Conservation (phyloP, 2,797 vertebrate species). For the Megaceryle alcyon region DNA sequence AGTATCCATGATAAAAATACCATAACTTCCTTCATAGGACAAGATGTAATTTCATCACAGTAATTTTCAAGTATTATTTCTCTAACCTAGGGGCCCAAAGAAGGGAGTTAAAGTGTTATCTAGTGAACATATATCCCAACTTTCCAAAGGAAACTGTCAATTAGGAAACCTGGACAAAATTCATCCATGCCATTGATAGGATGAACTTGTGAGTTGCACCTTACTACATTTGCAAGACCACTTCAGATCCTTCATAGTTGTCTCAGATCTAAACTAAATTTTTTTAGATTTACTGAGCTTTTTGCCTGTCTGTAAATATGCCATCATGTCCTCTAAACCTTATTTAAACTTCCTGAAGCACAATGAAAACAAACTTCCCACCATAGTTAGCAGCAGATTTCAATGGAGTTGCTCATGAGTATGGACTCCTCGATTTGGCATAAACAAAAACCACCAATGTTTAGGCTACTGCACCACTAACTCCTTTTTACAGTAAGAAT, state of each 20-base stretch:
- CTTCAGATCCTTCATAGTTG: neutral
- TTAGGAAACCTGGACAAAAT: neutral
- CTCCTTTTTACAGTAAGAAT: slow-evolving; percentile 2
- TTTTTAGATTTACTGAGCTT: neutral
- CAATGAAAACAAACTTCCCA: slow-evolving; percentile 6
- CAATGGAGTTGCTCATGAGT: neutral
- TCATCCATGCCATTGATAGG: neutral
- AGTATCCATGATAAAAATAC: neutral
- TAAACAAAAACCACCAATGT: neutral
- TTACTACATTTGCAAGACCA: neutral
- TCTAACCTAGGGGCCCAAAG: neutral
- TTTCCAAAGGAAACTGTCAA: neutral
- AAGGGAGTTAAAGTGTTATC: neutral
- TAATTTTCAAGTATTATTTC: neutral
- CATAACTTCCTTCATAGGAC: neutral
- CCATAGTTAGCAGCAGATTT: neutral
- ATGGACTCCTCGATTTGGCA: neutral
- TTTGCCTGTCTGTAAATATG: neutral
- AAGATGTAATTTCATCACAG: neutral
- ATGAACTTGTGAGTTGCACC: neutral
- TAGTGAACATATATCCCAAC: neutral
- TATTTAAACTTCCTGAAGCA: slow-evolving; percentile 9
- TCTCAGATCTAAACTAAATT: neutral
- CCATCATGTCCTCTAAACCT: neutral
- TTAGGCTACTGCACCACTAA: neutral